phyloP scores from a whole-genome alignment of 2,888 invertebrate genomes.

The Ornithoptera alexandrae region DNA sequence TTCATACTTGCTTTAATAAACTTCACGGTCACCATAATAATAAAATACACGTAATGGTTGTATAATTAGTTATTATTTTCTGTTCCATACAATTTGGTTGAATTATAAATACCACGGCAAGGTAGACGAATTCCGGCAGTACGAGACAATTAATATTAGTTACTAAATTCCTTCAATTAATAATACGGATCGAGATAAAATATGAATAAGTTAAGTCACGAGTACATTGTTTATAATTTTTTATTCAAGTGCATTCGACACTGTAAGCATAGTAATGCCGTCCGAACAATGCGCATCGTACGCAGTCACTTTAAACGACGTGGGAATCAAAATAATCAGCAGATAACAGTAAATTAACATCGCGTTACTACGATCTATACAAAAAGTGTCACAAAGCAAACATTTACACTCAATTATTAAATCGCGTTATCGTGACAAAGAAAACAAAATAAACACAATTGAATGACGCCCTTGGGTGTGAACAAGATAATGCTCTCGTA shows the following conservation, averaged over 20 bases:
- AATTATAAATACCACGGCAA: background rate
- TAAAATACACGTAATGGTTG: constrained; percentile 7
- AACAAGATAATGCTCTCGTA: constrained; percentile 13
- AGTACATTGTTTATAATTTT: constrained; percentile 27
- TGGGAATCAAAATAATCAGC: constrained; percentile 26
- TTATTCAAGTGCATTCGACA: constrained; percentile 23
- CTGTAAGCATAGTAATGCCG: constrained; percentile 25
- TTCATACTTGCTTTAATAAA: constrained; percentile 21
- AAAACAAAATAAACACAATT: constrained; percentile 26
- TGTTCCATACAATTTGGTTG: background rate
- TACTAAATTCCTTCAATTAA: background rate
- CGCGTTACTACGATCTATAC: constrained; percentile 20
- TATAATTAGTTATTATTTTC: constrained; percentile 1
- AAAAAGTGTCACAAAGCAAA: constrained; percentile 15
- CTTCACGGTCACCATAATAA: constrained; percentile 18
- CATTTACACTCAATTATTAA: constrained; percentile 5
- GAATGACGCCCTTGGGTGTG: constrained; percentile 24
- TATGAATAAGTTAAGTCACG: constrained; percentile 20
- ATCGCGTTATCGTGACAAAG: constrained; percentile 8
- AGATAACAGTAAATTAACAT: constrained; percentile 21
- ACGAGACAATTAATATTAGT: background rate
- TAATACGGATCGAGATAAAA: background rate
- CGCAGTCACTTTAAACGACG: constrained; percentile 10
- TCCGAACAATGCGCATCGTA: constrained; percentile 18
- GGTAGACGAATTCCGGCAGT: background rate